These are phyloP conservation scores for Oncorhynchus mykiss DNA, from an alignment of 2,113 vertebrate species.

Conservation along the genomic window DNA sequence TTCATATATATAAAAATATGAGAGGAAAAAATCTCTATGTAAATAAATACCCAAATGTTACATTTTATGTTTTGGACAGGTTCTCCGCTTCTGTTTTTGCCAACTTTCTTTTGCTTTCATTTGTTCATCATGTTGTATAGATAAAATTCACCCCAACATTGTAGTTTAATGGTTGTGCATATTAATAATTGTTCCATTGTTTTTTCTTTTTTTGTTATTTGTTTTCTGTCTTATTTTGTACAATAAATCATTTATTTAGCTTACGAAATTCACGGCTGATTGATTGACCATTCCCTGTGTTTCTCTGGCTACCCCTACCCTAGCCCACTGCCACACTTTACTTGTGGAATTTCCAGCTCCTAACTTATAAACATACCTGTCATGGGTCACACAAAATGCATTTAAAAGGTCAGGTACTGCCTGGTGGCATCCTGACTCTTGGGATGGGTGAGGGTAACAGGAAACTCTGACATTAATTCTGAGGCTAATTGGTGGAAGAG, in stretches of 20 bases:
- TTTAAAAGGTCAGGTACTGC: conserved; percentile 8
- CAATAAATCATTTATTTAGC: conserved; percentile 88
- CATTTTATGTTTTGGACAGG: conserved; percentile 74
- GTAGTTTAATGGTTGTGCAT: conserved; percentile 80
- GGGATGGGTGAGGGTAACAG: conserved; percentile 52
- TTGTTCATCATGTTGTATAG: conserved; percentile 74
- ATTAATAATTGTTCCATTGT: conserved; percentile 75
- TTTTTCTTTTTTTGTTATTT: conserved; percentile 69
- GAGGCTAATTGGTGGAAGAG: conserved; percentile 70
- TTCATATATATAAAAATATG: conserved; percentile 68
- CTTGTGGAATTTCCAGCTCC: not conserved
- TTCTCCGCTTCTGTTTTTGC: conserved; percentile 74
- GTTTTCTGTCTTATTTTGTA: conserved; percentile 85
- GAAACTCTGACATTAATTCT: conserved; percentile 47
- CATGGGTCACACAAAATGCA: not conserved
- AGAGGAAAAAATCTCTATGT: conserved; percentile 71
- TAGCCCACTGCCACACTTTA: not conserved
- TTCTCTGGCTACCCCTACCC: not conserved
- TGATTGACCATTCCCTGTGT: not conserved
- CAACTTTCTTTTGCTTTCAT: conserved; percentile 51
- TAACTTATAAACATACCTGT: not conserved
- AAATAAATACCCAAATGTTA: conserved; percentile 73
- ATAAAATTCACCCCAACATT: conserved; percentile 74
- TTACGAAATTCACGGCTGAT: conserved; percentile 52
- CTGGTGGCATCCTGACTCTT: conserved; percentile 39